A percentile compares a stretch with the other conserved stretches of the same genome.
These are phyloP conservation scores for Scaptomyza pallida DNA, from an alignment of 1,140 invertebrate species.

Conservation along the genomic window DNA sequence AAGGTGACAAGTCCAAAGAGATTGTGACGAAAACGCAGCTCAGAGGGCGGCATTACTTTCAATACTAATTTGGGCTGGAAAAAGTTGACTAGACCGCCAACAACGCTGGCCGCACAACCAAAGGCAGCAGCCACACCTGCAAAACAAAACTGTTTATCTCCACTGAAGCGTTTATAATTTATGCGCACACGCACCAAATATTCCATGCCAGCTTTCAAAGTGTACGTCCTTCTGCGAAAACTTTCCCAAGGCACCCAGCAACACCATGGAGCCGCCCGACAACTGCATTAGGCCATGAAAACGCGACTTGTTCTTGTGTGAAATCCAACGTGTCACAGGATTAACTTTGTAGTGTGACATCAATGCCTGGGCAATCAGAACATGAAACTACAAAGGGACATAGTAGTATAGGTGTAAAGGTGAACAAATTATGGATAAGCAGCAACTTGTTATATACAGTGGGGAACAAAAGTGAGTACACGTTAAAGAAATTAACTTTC, in stretches of 20 bases:
- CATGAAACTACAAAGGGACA: conserved; percentile 60
- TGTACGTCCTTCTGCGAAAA: conserved; percentile 68
- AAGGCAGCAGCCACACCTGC: conserved; percentile 63
- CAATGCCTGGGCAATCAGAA: conserved; percentile 71
- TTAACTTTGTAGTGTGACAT: conserved; percentile 81
- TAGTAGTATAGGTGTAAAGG: conserved; percentile 8
- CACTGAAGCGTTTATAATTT: background rate
- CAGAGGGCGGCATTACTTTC: conserved; percentile 58
- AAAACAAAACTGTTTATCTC: conserved; percentile 11
- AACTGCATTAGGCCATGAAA: conserved; percentile 73
- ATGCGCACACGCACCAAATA: conserved; percentile 60
- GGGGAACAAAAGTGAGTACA: too few species aligned
- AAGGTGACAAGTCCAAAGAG: conserved; percentile 71
- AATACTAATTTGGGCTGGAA: conserved; percentile 71
- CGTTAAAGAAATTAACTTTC: too few species aligned
- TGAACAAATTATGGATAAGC: conserved; percentile 8
- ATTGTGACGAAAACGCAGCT: conserved; percentile 73
- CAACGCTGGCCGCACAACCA: conserved; percentile 63
- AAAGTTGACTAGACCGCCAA: conserved; percentile 70
- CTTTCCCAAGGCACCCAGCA: conserved; percentile 68
- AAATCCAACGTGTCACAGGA: conserved; percentile 68
- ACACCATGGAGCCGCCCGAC: conserved; percentile 66
- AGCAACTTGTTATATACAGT: background rate
- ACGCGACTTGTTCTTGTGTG: conserved; percentile 76
- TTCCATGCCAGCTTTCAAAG: conserved; percentile 74